phyloP scores from a whole-genome alignment of 2,113 vertebrate species.

The Crotalus tigris region DNA sequence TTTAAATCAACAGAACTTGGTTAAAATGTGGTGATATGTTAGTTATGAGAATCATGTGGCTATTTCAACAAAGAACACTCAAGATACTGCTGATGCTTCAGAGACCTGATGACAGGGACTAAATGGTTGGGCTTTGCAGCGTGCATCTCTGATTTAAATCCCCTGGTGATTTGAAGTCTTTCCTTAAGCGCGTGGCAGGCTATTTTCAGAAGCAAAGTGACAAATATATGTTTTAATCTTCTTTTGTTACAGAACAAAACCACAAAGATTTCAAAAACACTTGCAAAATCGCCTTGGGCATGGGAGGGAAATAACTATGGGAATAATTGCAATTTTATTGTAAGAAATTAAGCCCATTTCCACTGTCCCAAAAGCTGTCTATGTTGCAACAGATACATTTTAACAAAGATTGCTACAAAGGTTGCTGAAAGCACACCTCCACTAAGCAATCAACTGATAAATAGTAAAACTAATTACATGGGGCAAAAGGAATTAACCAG shows the following conservation, averaged over 20 bases:
- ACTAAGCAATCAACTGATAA: not conserved
- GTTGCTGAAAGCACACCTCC: not conserved
- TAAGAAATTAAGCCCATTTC: not conserved
- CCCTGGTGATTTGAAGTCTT: not conserved
- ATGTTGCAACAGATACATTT: not conserved
- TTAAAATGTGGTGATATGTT: not conserved
- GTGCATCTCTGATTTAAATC: not conserved
- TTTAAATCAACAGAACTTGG: not conserved
- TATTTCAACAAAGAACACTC: not conserved
- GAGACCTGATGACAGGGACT: not conserved
- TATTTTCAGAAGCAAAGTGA: not conserved
- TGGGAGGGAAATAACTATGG: not conserved
- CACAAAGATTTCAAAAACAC: not conserved
- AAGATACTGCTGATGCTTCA: not conserved
- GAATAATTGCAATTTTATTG: not conserved
- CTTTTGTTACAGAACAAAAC: not conserved
- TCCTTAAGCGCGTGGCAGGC: not conserved
- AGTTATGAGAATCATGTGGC: not conserved
- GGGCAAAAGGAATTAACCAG: not conserved
- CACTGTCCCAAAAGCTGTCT: not conserved
- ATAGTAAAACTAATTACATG: not conserved
- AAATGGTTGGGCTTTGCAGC: not conserved
- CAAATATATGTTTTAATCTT: not conserved
- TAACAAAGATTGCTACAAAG: not conserved
- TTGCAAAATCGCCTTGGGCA: not conserved